Base-by-base conservation (phyloP, 2,113 vertebrate species). In the Pampusana beccarii region DNA sequence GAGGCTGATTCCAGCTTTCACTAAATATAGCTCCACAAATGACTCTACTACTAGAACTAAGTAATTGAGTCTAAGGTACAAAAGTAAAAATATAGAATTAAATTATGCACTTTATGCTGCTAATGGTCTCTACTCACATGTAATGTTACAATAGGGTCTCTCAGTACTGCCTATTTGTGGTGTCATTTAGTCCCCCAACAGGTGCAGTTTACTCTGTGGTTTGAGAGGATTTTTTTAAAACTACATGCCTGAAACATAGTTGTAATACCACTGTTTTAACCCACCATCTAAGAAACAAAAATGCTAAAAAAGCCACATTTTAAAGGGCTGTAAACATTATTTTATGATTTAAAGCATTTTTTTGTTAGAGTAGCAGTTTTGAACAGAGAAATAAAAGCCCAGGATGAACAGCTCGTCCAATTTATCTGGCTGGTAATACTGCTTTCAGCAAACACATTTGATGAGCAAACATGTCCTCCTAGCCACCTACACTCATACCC, bases 391-490 rank as follows among this genome's bases (percentile, higher is more conserved):
- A 67, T 65, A 75, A 93, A 95, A 96, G 24, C 84, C 64, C 58
- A 60, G 28, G 80, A 64, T 67, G 62, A 94, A 70, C 31, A 71
- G 87, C 60, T 74, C 90, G 80, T 91, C 84, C 38, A 91, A 28
- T 48, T 65, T 95, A 93, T 90, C 81, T 97, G 90, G 88, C 86
- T 93, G 26, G 53, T 64, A 94, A 90, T 33, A 36, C 38, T 71
- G 46, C 61, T 88, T 92, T 90, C 12, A 58, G 72, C 95, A 97
- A 97, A 92, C 58, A 94, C 80, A 88, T 93, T 13, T 96, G 97
- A 97, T 92, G 92, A 97, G 86, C 80, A 97, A 96, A 97, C 93
- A 91, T 85, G 58, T 88, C 96, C 78, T 97, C 89, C 92, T 94
- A 97, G 93, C 86, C 97, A 96, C 93, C 94, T 96, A 94, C 90